These are phyloP conservation scores for Zaprionus ghesquierei DNA, from an alignment of 1,140 invertebrate genomes.

Conservation along the genomic window DNA sequence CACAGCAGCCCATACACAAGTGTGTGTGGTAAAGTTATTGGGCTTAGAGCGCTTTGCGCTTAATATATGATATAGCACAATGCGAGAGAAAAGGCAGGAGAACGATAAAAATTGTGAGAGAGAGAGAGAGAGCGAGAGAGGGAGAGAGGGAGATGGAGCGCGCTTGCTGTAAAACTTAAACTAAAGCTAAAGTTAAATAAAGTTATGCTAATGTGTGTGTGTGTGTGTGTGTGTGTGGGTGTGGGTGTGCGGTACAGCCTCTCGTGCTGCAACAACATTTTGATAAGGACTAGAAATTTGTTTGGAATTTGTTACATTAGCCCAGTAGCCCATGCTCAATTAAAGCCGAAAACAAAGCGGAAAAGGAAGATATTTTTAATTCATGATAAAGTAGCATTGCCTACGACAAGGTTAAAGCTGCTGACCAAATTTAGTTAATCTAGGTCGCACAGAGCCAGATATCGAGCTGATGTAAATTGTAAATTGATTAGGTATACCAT, in stretches of 20 bases:
- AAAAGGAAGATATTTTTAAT: neutral
- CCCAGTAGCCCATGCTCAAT: slow-evolving; percentile 4
- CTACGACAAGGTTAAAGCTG: neutral
- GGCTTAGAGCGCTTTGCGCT: slow-evolving; percentile 64
- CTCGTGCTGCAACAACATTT: slow-evolving; percentile 16
- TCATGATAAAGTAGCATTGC: neutral
- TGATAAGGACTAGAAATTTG: slow-evolving; percentile 35
- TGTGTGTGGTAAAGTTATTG: slow-evolving; percentile 59
- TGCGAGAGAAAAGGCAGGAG: slow-evolving; percentile 4
- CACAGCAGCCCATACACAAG: slow-evolving; percentile 6
- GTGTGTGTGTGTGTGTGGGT: neutral
- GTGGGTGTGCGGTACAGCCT: neutral
- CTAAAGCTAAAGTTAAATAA: slow-evolving; percentile 40
- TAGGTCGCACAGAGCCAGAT: neutral
- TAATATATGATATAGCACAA: slow-evolving; percentile 55
- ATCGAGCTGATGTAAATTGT: too few species aligned
- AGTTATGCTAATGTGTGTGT: slow-evolving; percentile 38
- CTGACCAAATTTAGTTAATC: neutral
- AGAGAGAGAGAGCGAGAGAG: neutral
- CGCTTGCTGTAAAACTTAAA: slow-evolving; percentile 34
- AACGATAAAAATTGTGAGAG: neutral
- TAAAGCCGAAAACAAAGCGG: slow-evolving; percentile 14
- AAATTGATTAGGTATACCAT: too few species aligned
- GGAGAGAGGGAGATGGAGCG: neutral
- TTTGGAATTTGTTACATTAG: slow-evolving; percentile 28